Evolutionary conservation across 2,888 invertebrate genomes (phyloP).

Genomic region (Mactromeris polynyma): DNA sequence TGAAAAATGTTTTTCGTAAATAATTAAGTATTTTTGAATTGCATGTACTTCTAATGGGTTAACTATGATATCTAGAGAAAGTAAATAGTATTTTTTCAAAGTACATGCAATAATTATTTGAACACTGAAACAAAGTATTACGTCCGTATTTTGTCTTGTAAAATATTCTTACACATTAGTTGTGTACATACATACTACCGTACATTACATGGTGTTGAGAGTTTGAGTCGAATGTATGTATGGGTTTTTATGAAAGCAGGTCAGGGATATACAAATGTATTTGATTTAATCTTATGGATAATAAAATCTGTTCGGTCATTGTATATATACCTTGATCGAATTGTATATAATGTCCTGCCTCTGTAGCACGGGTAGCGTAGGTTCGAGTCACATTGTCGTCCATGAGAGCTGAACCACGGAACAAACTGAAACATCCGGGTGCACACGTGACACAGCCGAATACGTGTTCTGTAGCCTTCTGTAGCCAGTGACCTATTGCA

Average conservation of each 20-base stretch:
- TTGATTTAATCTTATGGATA: background rate
- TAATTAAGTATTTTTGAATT: no score
- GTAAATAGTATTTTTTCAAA: no score
- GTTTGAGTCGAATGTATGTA: no score
- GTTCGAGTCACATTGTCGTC: constrained; percentile 95
- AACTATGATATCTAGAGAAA: no score
- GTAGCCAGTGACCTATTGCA: constrained; percentile 99
- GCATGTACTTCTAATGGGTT: no score
- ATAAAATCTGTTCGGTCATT: background rate
- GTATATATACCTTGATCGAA: constrained; percentile 94
- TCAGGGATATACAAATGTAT: background rate
- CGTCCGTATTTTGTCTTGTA: no score
- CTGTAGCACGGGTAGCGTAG: constrained; percentile 91
- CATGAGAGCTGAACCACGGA: constrained; percentile 95
- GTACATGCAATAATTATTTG: no score
- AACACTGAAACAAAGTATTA: no score
- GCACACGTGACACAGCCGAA: constrained; percentile 98
- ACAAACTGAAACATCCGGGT: constrained; percentile 96
- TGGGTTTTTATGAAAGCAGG: no score
- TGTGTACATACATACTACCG: no score
- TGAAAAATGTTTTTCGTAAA: constrained; percentile 28
- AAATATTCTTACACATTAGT: no score
- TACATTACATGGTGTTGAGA: no score
- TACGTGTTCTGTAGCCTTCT: constrained; percentile 99
- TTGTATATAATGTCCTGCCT: constrained; percentile 95